Percentiles rank a stretch among this genome's conserved stretches.
These are phyloP conservation scores for Oryzias dopingdopingensis DNA, from an alignment of 2,797 vertebrate genomes.

Conservation along the genomic window DNA sequence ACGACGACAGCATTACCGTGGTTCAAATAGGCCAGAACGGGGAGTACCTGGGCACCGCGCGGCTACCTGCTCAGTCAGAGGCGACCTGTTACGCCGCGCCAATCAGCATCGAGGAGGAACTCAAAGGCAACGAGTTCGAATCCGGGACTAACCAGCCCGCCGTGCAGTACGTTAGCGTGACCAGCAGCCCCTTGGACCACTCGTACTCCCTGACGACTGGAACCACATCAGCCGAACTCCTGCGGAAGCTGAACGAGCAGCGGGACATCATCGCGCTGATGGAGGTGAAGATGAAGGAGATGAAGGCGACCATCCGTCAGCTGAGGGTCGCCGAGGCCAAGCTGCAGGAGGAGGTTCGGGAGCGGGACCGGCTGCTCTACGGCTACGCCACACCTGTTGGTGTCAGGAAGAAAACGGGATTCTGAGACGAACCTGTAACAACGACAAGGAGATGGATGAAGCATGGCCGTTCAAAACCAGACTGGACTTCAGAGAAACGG, in stretches of 20 bases:
- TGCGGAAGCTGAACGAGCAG: constrained; percentile 94
- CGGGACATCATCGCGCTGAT: constrained; percentile 96
- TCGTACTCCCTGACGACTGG: constrained; percentile 94
- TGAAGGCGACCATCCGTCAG: constrained; percentile 94
- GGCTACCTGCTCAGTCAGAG: constrained; percentile 80
- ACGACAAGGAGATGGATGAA: no score
- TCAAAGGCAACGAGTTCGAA: constrained; percentile 36
- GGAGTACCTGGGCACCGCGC: constrained; percentile 84
- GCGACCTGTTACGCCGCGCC: constrained; percentile 59
- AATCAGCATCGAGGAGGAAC: constrained; percentile 51
- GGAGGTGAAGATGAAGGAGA: constrained; percentile 99
- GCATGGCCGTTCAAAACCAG: no score
- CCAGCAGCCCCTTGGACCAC: constrained; percentile 83
- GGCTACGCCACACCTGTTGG: constrained; percentile 31
- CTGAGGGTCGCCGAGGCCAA: constrained; percentile 88
- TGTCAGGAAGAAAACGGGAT: constrained; percentile 80
- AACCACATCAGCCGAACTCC: constrained; percentile 91
- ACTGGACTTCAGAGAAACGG: no score
- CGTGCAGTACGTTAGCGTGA: constrained; percentile 67
- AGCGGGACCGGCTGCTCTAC: constrained; percentile 87
- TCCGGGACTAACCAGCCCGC: constrained; percentile 26
- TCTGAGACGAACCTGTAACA: constrained; percentile 8
- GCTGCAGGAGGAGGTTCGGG: constrained; percentile 90
- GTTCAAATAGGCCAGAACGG: constrained; percentile 77
- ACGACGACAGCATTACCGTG: constrained; percentile 63